A percentile compares a stretch with the other conserved stretches of the same genome.
Conservation (phyloP, 2,888 invertebrate genomes). For the Sepiola atlantica region DNA sequence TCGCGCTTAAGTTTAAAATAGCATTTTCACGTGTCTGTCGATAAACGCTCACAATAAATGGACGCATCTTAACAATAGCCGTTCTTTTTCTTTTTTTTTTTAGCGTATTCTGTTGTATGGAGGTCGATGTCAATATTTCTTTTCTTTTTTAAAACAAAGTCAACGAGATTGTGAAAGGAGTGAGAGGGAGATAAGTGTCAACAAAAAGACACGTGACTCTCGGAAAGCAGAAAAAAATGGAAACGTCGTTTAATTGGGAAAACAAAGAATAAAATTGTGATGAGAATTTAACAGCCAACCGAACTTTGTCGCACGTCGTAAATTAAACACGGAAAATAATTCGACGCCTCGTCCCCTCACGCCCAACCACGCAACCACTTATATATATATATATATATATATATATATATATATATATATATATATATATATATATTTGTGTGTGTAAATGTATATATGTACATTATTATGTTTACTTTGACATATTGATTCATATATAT, state of each 20-base stretch:
- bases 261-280: background rate
- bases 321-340: background rate
- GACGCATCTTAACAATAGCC: too few species aligned
- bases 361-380: background rate
- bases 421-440: background rate
- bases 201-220: background rate
- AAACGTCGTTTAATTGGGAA: background rate
- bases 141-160: background rate
- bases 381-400: background rate
- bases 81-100: too few species aligned
- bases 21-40: too few species aligned
- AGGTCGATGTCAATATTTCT: background rate
- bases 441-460: background rate
- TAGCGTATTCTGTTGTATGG: background rate
- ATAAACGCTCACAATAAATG: too few species aligned
- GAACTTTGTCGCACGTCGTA: background rate
- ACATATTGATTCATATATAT: too few species aligned
- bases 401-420: background rate
- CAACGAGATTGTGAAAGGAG: background rate
- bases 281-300: constrained; percentile 10
- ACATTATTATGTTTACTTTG: too few species aligned
- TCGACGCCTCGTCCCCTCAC: background rate
- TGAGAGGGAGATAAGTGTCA: background rate
- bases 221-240: background rate
- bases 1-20: too few species aligned